A percentile compares a stretch with the other conserved stretches of the same genome.
Conservation (phyloP, 2,797 vertebrate genomes). For the Eleutherodactylus coqui region DNA sequence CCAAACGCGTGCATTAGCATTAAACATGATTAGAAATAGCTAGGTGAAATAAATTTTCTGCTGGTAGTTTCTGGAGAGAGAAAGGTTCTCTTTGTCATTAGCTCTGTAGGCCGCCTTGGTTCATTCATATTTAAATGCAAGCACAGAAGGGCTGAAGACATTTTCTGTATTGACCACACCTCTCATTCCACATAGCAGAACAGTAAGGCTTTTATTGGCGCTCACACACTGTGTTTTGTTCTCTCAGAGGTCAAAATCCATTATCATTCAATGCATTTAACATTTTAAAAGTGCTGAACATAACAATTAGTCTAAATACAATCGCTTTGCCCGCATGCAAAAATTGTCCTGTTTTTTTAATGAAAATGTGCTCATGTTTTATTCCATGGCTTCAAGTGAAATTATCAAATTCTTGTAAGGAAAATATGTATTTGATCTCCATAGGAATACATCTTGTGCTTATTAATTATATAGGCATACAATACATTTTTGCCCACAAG, state of each 20-base stretch:
- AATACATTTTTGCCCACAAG: no score
- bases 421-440: background rate
- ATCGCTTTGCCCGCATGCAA: background rate
- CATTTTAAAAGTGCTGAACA: slow-evolving; percentile 35
- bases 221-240: slow-evolving; percentile 43
- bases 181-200: slow-evolving; percentile 32
- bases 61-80: background rate
- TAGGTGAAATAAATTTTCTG: background rate
- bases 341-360: background rate
- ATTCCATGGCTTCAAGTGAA: no score
- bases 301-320: slow-evolving; percentile 28
- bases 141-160: background rate
- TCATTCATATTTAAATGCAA: slow-evolving; percentile 4
- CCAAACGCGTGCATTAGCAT: background rate
- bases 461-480: no score
- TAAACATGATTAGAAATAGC: background rate
- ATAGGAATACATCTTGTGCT: no score
- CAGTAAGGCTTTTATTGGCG: slow-evolving; percentile 36
- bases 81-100: background rate
- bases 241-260: slow-evolving; percentile 13
- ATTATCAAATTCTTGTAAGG: no score
- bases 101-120: background rate
- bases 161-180: background rate
- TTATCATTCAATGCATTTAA: slow-evolving; percentile 37
- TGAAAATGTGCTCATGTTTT: background rate